Base-by-base conservation (phyloP, 2,888 invertebrate species). In the Serripes groenlandicus region DNA sequence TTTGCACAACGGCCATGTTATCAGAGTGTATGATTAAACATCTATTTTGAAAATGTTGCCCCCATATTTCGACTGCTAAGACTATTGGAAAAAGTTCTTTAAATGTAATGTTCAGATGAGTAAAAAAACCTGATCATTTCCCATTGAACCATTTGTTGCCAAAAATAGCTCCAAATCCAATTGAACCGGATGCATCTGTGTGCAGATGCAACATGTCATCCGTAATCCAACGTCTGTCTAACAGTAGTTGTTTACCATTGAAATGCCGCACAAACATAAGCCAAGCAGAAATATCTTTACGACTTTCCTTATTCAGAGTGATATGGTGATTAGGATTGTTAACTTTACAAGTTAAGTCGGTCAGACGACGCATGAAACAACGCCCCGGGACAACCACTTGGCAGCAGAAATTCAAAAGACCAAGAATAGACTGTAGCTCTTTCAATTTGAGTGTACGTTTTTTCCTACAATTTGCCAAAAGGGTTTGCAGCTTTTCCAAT, bases 141-240 rank as follows among this genome's bases (percentile, higher is more conserved):
- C 85, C 81, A 56, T 60, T 69, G 49, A 83, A 76, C 83, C 83
- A 83, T 21, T 70, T 49, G 7, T 62, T 32, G 9, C 26, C 21
- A 32, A 80, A 83, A 3, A 78, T 72, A 23, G 81, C 86, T 0
- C 84, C 86, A 75, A 64, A 88, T 15, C 84, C 88, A 37, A 78
- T 21, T 9, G 78, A 23, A 15, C 83, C 79, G 3, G 82, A 52
- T 35, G 78, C 78, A 52, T 78, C 78, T 15, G 78, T 82, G n/a
- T 66, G 49, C 18, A 82, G 35, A 34, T 78, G 75, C 26, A 79
- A 34, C 0, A n/a, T 28, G 0, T 58, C 26, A 32, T 30, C 30
- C 0, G 75, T 23, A 7, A 71, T 23, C 82, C 82, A 83, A 18
- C 60, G 21, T 49, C 75, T 23, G 2, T 78, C 30, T n/a, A 58